phyloP scores from a whole-genome alignment of 2,113 vertebrate species.

The Tetrax tetrax region DNA sequence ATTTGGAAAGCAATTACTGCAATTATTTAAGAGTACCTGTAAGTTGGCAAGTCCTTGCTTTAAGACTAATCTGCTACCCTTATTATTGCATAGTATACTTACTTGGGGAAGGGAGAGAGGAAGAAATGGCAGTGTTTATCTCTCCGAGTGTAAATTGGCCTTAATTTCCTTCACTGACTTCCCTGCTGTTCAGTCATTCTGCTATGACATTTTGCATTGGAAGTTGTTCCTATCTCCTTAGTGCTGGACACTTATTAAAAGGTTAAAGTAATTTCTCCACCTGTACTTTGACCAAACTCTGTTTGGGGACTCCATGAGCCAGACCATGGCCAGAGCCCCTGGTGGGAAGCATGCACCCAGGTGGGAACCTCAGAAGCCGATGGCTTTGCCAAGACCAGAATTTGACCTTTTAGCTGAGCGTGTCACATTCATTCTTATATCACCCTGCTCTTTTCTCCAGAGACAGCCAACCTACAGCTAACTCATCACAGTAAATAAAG shows the following conservation, averaged over 20 bases:
- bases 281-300: neutral
- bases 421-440: too few species aligned
- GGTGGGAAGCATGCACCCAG: too few species aligned
- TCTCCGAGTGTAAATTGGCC: neutral
- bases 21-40: neutral
- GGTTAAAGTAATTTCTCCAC: conserved; percentile 33
- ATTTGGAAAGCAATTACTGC: neutral
- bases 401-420: too few species aligned
- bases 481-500: too few species aligned
- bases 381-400: too few species aligned
- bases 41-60: neutral
- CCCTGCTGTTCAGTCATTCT: neutral
- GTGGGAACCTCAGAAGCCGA: too few species aligned
- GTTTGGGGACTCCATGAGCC: neutral
- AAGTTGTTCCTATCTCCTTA: neutral
- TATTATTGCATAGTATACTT: neutral
- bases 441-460: too few species aligned
- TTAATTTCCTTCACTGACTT: neutral
- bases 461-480: too few species aligned
- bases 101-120: neutral
- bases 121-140: neutral
- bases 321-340: too few species aligned
- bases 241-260: neutral
- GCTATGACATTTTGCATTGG: conserved; percentile 12
- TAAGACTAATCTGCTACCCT: neutral